Conservation (phyloP, 1,140 invertebrate species). For the Cecropterus lyciades region DNA sequence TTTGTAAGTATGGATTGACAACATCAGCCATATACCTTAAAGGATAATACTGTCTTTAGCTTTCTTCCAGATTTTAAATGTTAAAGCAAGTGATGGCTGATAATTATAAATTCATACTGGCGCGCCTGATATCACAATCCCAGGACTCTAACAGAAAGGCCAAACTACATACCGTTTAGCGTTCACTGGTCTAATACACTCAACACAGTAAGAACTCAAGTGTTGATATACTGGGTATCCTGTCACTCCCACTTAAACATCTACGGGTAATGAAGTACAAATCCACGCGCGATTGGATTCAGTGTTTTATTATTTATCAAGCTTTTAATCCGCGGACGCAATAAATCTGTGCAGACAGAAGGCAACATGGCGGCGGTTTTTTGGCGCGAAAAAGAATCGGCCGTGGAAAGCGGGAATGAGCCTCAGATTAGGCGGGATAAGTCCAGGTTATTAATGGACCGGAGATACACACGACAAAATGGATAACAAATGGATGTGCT, state of each 20-base stretch:
- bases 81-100: no score
- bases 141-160: no score
- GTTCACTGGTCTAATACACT: no score
- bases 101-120: no score
- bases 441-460: constrained; percentile 79
- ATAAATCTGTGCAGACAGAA: constrained; percentile 75
- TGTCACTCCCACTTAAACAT: background rate
- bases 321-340: constrained; percentile 69
- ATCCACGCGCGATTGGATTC: constrained; percentile 27
- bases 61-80: no score
- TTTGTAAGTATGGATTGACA: no score
- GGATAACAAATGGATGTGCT: constrained; percentile 69
- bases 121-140: no score
- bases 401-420: constrained; percentile 81
- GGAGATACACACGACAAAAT: constrained; percentile 70
- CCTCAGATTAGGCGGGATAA: constrained; percentile 78
- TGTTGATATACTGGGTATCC: no score
- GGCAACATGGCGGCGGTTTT: constrained; percentile 65
- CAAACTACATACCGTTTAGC: no score
- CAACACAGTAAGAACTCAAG: no score
- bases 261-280: background rate
- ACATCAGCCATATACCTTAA: no score
- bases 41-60: no score
- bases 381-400: constrained; percentile 77
- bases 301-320: constrained; percentile 77